Evolutionary conservation across 64 coral and sea anemone genomes (phyloP).

Genomic region (Porites australiensis): DNA sequence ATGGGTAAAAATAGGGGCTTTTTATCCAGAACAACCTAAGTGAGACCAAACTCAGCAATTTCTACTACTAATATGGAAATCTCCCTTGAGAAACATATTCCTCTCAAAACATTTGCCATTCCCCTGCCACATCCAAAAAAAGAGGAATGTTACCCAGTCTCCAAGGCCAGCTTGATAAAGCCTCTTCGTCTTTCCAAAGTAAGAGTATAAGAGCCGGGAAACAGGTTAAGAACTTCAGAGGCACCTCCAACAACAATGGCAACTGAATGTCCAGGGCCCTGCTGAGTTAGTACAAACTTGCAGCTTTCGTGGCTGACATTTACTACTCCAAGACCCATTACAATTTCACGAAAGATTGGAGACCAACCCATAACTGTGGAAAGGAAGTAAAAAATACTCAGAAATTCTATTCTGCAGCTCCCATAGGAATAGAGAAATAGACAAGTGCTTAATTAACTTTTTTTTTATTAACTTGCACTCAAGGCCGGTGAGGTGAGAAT

Average conservation of each 20-base stretch:
- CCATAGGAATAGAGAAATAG: background rate
- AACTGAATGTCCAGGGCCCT: constrained; percentile 22
- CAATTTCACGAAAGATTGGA: constrained; percentile 30
- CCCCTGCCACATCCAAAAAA: too few species aligned
- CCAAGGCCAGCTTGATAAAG: background rate
- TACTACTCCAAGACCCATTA: background rate
- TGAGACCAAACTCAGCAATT: too few species aligned
- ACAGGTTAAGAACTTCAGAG: background rate
- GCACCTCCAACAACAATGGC: constrained; percentile 1
- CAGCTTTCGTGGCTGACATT: constrained; percentile 2
- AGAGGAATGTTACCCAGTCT: constrained; percentile 2
- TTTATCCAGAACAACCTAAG: too few species aligned
- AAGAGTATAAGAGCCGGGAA: background rate
- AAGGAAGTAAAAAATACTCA: background rate
- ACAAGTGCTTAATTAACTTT: too few species aligned
- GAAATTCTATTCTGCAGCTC: too few species aligned
- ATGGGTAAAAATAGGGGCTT: too few species aligned
- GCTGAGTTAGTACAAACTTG: constrained; percentile 18
- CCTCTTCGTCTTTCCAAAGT: background rate
- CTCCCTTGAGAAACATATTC: too few species aligned
- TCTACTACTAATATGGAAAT: too few species aligned
- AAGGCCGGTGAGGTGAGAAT: too few species aligned
- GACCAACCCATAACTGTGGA: constrained; percentile 2
- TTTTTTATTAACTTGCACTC: too few species aligned
- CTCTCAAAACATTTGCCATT: too few species aligned